These are phyloP conservation scores for Mimas tiliae DNA, from an alignment of 2,888 invertebrate genomes.

Conservation along the genomic window DNA sequence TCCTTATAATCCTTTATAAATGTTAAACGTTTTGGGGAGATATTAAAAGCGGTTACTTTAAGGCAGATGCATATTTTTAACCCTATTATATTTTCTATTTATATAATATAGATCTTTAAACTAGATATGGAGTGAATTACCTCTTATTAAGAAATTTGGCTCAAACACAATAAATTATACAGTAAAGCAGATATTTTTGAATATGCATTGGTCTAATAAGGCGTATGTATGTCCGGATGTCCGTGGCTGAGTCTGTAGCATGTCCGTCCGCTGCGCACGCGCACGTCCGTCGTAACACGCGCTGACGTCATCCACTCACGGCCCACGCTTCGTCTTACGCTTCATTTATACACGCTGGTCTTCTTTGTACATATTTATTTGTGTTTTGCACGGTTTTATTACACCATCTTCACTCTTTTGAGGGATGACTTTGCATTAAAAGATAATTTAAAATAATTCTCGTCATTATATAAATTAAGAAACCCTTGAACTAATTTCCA, in stretches of 20 bases:
- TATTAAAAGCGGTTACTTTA: slow-evolving; percentile 37
- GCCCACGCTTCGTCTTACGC: slow-evolving; percentile 65
- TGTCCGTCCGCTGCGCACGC: slow-evolving; percentile 53
- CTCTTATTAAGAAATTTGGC: too few relatives aligned
- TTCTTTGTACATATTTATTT: slow-evolving; percentile 61
- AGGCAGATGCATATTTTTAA: slow-evolving; percentile 50
- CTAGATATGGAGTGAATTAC: too few relatives aligned
- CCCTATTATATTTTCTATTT: background rate
- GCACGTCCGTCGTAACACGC: slow-evolving; percentile 52
- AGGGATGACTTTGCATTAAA: slow-evolving; percentile 5
- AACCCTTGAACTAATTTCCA: too few relatives aligned
- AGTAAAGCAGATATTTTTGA: background rate
- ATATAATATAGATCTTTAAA: background rate
- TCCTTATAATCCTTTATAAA: background rate
- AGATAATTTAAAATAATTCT: background rate
- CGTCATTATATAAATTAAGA: background rate
- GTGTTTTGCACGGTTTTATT: slow-evolving; percentile 35
- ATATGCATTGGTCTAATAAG: slow-evolving; percentile 34
- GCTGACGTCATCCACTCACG: slow-evolving; percentile 53
- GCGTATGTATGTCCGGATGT: slow-evolving; percentile 50
- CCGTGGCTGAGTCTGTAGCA: slow-evolving; percentile 55
- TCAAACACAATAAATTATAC: too few relatives aligned
- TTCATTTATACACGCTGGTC: slow-evolving; percentile 59
- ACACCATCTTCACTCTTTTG: slow-evolving; percentile 32
- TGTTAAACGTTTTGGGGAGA: slow-evolving; percentile 53